Conservation (phyloP, 2,888 invertebrate genomes). For the Agrilus cyanescens region DNA sequence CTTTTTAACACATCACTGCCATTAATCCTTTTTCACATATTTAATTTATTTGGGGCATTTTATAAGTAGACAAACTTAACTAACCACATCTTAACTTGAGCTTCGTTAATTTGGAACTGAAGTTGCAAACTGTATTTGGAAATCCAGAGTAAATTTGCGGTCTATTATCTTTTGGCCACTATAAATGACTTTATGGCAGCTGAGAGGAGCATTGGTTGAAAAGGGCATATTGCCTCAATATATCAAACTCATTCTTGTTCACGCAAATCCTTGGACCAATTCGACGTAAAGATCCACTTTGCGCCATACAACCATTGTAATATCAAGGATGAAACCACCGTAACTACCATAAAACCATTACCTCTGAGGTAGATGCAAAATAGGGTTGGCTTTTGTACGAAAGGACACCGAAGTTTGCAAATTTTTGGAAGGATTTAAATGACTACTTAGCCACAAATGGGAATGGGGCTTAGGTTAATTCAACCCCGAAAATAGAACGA, state of each 20-base stretch:
- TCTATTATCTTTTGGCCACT: conserved; percentile 36
- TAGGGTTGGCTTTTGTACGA: neutral
- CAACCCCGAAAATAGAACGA: too few relatives aligned
- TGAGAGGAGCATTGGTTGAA: conserved; percentile 30
- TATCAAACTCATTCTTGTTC: conserved; percentile 26
- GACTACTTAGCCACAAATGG: neutral
- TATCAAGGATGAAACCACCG: too few relatives aligned
- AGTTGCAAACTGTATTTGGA: conserved; percentile 29
- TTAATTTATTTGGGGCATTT: too few relatives aligned
- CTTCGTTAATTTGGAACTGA: conserved; percentile 26
- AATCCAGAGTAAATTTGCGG: conserved; percentile 36
- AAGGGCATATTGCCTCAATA: conserved; percentile 32
- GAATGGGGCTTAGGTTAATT: too few relatives aligned
- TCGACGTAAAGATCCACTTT: too few relatives aligned
- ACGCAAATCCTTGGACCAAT: conserved; percentile 13
- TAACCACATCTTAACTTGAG: conserved; percentile 10
- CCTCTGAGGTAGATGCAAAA: too few relatives aligned
- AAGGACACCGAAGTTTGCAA: conserved; percentile 12
- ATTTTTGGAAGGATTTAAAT: conserved; percentile 12
- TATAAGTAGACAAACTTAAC: neutral
- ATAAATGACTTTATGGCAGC: conserved; percentile 37
- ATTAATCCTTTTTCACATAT: too few relatives aligned
- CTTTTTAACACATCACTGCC: too few relatives aligned
- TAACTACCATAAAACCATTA: too few relatives aligned
- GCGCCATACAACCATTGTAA: too few relatives aligned